phyloP scores from a whole-genome alignment of 1,140 invertebrate genomes.

The Eupristina koningsbergeri region DNA sequence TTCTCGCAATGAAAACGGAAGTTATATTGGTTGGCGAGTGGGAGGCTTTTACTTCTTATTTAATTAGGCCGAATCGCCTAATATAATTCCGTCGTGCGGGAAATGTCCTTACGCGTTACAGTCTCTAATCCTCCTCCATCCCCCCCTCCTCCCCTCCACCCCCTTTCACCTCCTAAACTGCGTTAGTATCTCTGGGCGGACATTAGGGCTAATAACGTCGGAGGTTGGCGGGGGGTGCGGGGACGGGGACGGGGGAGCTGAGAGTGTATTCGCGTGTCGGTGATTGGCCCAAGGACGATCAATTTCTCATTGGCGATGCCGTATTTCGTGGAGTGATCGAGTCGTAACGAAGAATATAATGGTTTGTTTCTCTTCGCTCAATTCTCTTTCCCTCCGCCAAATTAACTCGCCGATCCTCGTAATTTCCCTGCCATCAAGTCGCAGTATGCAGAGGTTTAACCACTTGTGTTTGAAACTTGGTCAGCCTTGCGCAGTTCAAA shows the following conservation, averaged over 20 bases:
- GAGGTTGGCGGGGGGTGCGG: background rate
- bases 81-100: slow-evolving; percentile 30
- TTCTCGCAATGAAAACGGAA: background rate
- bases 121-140: slow-evolving; percentile 31
- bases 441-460: too few species aligned
- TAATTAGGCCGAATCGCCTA: slow-evolving; percentile 45
- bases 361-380: too few species aligned
- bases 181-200: slow-evolving; percentile 42
- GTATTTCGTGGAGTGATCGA: background rate
- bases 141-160: slow-evolving; percentile 27
- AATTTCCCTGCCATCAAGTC: too few species aligned
- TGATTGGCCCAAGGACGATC: slow-evolving; percentile 31
- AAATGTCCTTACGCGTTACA: slow-evolving; percentile 38
- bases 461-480: too few species aligned
- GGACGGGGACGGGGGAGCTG: too few species aligned
- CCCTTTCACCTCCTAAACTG: slow-evolving; percentile 29
- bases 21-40: background rate
- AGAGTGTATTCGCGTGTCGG: too few species aligned
- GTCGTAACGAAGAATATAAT: slow-evolving; percentile 21
- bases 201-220: slow-evolving; percentile 42
- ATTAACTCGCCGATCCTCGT: too few species aligned
- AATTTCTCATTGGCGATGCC: slow-evolving; percentile 23
- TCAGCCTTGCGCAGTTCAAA: too few species aligned
- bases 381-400: background rate
- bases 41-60: slow-evolving; percentile 42